Evolutionary conservation across 2,888 invertebrate genomes (phyloP), one percentile per base, ranked within the genome.

Genomic region (Carterocephalus palaemon): DNA sequence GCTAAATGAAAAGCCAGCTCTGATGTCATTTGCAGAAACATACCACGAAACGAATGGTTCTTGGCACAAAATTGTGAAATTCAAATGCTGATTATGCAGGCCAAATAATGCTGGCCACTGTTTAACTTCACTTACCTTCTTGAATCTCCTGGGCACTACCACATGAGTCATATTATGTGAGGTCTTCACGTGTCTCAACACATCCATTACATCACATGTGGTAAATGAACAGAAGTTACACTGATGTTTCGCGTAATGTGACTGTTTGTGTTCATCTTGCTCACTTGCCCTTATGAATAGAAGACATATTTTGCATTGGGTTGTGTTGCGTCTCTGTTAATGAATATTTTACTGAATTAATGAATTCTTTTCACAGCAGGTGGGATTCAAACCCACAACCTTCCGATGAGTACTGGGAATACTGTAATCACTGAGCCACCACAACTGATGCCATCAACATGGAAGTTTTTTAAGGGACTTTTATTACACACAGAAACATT

Each of bases 301-400:
- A 0, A 56, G 46, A 42, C 77, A 78, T 32, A 72, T 51, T 3
- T 60, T 48, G 15, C 77, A 76, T 32, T 56, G 52, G 0, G 31
- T 45, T 23, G 61, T 54, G 1, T 64, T 53, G 0, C 50, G 38
- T 53, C 56, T 67, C 77, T 76, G 59, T 12, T 64, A 60, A 29
- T 46, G 4, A 17, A 29, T 9, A 24, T 17, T 24, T n/a, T 6
- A 28, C 28, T 36, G 16, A 47, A n/a, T n/a, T n/a, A n/a, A n/a
- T n/a, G n/a, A n/a, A n/a, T n/a, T n/a, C n/a, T n/a, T n/a, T n/a
- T n/a, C n/a, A n/a, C n/a, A n/a, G n/a, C n/a, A n/a, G n/a, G n/a
- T n/a, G n/a, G n/a, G n/a, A n/a, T n/a, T n/a, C n/a, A n/a, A n/a
- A n/a, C n/a, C n/a, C n/a, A n/a, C n/a, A n/a, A n/a, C n/a, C n/a